These are phyloP conservation scores for Athripsodes cinereus DNA, from an alignment of 2,888 invertebrate genomes.

Conservation along the genomic window DNA sequence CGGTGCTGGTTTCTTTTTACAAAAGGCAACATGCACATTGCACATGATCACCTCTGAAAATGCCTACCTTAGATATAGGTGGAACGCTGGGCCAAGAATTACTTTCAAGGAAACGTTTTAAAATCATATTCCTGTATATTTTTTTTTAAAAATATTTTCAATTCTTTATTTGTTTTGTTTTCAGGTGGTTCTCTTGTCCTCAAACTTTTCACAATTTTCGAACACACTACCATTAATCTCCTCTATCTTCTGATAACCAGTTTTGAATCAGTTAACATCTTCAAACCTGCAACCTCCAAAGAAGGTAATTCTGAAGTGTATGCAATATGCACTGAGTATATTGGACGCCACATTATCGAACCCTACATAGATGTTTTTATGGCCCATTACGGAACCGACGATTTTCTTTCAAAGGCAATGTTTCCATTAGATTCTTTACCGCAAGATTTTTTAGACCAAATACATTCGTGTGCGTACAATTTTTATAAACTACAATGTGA, in stretches of 20 bases:
- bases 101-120: too few relatives aligned
- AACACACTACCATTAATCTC: slow-evolving; percentile 71
- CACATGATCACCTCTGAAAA: too few relatives aligned
- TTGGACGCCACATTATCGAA: slow-evolving; percentile 40
- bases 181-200: slow-evolving; percentile 72
- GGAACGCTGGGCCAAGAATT: too few relatives aligned
- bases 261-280: slow-evolving; percentile 68
- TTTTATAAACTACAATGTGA: slow-evolving; percentile 63
- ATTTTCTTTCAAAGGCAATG: slow-evolving; percentile 43
- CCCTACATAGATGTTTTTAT: slow-evolving; percentile 44
- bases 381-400: slow-evolving; percentile 41
- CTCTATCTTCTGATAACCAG: slow-evolving; percentile 71
- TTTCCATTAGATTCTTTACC: slow-evolving; percentile 58
- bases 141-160: too few relatives aligned
- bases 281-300: slow-evolving; percentile 90
- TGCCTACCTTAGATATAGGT: too few relatives aligned
- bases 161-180: slow-evolving; percentile 27
- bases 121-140: too few relatives aligned
- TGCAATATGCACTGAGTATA: slow-evolving; percentile 64
- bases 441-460: slow-evolving; percentile 55
- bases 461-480: slow-evolving; percentile 57
- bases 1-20: too few relatives aligned
- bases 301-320: slow-evolving; percentile 94
- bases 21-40: too few relatives aligned
- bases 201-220: slow-evolving; percentile 89